Evolutionary conservation across 2,888 invertebrate species (phyloP), one percentile per base, ranked within the genome.

Genomic region (Augochlorella aurata): DNA sequence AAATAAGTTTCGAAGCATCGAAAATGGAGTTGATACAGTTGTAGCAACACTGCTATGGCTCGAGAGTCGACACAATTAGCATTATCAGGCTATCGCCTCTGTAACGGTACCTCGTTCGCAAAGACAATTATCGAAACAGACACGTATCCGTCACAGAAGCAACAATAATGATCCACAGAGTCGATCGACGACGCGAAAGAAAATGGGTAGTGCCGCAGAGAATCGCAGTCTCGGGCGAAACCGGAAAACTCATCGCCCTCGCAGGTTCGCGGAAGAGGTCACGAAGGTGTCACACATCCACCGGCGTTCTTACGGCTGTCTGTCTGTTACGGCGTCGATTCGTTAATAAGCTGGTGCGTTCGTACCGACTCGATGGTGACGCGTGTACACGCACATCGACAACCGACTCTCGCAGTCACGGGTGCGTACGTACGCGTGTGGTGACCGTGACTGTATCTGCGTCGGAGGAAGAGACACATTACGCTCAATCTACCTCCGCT

Each of bases 381-480:
- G 58, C 9, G 47, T 38, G 69, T 63, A 47, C 14, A 29, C 24
- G 14, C 16, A 18, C n/a, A 47, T 45, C 8, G 16, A 9, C n/a
- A 38, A 52, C 68, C 14, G 63, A n/a, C 21, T 21, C 21, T 29
- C 61, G 61, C 24, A 61, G 21, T 2, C 1, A 16, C 38, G 18
- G n/a, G 5, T 67, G 67, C 49, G 45, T 18, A 24, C 74, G 44
- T 61, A 50, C 63, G 69, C 78, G 79, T 83, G 81, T 86, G 88
- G 90, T 92, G 92, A 92, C 92, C 92, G 90, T 93, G 93, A 92
- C 92, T 93, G 90, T 91, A 91, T 91, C 89, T 90, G 89, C 90
- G 90, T 89, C 91, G 92, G 92, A 93, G 93, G 93, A 93, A 93
- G 93, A 93, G 91, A 78, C 93, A 89, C 89, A 93, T 93, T 93